phyloP scores from a whole-genome alignment of 2,888 invertebrate species.

The Geotrupes spiniger region DNA sequence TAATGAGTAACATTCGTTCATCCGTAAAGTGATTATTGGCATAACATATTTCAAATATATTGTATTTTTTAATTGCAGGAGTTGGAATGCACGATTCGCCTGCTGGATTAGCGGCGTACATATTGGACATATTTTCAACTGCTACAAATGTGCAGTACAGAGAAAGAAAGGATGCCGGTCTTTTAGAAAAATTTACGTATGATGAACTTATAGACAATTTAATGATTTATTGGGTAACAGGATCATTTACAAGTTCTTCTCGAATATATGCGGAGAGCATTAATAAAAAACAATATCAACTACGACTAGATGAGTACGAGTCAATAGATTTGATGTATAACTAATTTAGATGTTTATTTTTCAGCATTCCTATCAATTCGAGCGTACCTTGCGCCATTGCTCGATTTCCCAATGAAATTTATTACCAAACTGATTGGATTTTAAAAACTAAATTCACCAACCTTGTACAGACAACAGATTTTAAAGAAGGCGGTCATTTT shows the following conservation, averaged over 20 bases:
- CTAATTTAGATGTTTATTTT: slow-evolving; percentile 38
- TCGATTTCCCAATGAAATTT: slow-evolving; percentile 67
- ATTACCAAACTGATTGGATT: slow-evolving; percentile 58
- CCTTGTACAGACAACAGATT: slow-evolving; percentile 64
- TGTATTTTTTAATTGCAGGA: too few relatives aligned
- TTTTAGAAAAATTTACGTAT: slow-evolving; percentile 63
- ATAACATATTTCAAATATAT: too few relatives aligned
- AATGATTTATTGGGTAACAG: slow-evolving; percentile 79
- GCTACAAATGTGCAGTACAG: slow-evolving; percentile 62
- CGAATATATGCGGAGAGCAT: slow-evolving; percentile 71
- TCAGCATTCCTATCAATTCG: slow-evolving; percentile 64
- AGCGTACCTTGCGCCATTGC: slow-evolving; percentile 70
- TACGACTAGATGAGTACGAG: too few relatives aligned
- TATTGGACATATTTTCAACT: too few relatives aligned
- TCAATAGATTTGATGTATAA: too few relatives aligned
- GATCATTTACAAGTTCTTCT: slow-evolving; percentile 70
- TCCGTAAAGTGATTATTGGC: too few relatives aligned
- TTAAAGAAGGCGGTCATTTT: slow-evolving; percentile 78
- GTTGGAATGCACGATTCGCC: slow-evolving; percentile 76
- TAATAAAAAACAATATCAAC: slow-evolving; percentile 38
- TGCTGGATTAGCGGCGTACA: slow-evolving; percentile 79
- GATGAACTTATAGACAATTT: slow-evolving; percentile 75
- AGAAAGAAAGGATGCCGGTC: slow-evolving; percentile 61
- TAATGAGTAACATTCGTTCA: too few relatives aligned
- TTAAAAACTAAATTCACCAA: slow-evolving; percentile 61